phyloP scores from a whole-genome alignment of 2,888 invertebrate species.

The Limnephilus auricula region DNA sequence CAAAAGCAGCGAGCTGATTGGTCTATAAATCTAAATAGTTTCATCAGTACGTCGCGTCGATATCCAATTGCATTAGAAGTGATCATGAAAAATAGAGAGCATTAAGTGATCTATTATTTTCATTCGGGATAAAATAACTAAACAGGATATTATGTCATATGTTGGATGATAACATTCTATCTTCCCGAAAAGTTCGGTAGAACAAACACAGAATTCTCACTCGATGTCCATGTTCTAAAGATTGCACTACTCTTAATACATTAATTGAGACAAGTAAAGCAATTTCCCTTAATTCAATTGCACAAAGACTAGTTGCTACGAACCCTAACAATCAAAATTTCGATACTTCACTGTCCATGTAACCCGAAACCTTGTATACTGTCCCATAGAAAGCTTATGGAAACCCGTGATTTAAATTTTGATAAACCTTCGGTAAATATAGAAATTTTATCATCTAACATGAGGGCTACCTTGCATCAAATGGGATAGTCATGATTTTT shows the following conservation, averaged over 20 bases:
- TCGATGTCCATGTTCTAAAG: not conserved
- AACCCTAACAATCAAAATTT: not conserved
- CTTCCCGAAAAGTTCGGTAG: no score
- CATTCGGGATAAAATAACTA: not conserved
- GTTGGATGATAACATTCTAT: no score
- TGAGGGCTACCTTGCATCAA: no score
- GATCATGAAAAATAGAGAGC: not conserved
- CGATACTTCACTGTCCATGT: not conserved
- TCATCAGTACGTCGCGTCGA: not conserved
- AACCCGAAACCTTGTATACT: not conserved
- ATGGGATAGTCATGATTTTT: no score
- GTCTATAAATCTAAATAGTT: not conserved
- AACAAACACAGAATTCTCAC: no score
- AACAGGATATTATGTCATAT: no score
- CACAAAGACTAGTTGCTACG: not conserved
- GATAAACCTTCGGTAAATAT: no score
- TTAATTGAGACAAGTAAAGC: not conserved
- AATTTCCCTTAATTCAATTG: not conserved
- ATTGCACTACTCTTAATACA: no score
- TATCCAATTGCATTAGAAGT: not conserved
- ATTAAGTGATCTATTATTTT: not conserved
- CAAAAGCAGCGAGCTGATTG: not conserved
- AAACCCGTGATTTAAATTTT: no score
- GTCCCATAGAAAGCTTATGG: not conserved
- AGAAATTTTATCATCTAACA: no score